A percentile compares a stretch with the other conserved stretches of the same genome.
These are phyloP conservation scores for Nesidiocoris tenuis DNA, from an alignment of 2,888 invertebrate species.

Conservation along the genomic window DNA sequence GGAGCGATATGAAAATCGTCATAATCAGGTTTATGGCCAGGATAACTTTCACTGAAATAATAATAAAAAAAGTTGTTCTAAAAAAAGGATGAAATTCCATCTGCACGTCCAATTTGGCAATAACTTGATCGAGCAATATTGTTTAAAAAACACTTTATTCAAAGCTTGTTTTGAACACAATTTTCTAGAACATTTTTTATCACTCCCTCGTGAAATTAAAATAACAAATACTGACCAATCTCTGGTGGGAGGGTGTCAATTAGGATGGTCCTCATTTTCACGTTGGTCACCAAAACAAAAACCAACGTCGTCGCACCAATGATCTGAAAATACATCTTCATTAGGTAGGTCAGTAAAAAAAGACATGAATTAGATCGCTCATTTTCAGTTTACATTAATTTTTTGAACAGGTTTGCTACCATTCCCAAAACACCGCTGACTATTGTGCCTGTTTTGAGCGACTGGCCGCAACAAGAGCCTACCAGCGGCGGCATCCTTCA, in stretches of 20 bases:
- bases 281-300: constrained; percentile 64
- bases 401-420: constrained; percentile 57
- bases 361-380: neutral
- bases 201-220: no score
- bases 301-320: constrained; percentile 26
- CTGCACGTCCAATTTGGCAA: no score
- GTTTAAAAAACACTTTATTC: no score
- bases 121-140: no score
- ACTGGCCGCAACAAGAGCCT: constrained; percentile 68
- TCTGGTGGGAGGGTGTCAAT: constrained; percentile 69
- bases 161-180: no score
- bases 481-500: constrained; percentile 59
- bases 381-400: neutral
- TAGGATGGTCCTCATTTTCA: constrained; percentile 75
- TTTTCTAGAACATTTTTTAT: no score
- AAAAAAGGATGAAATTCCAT: no score
- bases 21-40: constrained; percentile 75
- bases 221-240: constrained; percentile 63
- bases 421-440: constrained; percentile 72
- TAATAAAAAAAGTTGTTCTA: constrained; percentile 43
- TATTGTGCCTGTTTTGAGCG: constrained; percentile 71
- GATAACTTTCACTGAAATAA: constrained; percentile 71
- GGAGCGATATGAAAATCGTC: constrained; percentile 76
- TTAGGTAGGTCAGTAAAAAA: neutral
- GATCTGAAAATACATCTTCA: constrained; percentile 22